Percentiles rank a stretch among this genome's conserved stretches.
Conservation (phyloP, 2,797 vertebrate species). For the Anguilla megastoma region DNA sequence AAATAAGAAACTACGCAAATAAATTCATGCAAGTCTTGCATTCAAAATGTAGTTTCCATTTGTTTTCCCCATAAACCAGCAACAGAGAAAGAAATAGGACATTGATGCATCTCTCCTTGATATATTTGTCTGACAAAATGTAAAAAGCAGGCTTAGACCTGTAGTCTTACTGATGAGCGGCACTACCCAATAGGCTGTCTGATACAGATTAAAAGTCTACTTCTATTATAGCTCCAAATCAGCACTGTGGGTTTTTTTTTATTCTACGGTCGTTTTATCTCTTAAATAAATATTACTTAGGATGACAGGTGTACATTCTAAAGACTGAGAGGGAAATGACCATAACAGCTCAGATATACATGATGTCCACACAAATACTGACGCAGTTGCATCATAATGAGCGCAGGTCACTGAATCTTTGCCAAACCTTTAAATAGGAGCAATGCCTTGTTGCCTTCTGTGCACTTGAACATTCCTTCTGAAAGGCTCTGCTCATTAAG, state of each 20-base stretch:
- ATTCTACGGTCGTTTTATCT: not conserved
- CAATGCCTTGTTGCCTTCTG: no score
- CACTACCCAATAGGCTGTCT: not conserved
- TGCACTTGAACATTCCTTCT: not conserved
- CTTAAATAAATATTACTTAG: not conserved
- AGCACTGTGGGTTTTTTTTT: not conserved
- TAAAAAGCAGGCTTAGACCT: not conserved
- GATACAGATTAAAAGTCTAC: not conserved
- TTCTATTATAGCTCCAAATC: not conserved
- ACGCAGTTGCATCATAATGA: not conserved
- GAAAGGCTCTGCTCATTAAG: conserved; percentile 2
- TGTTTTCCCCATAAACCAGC: not conserved
- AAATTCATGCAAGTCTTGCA: not conserved
- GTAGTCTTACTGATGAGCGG: not conserved
- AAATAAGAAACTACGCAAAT: conserved; percentile 12
- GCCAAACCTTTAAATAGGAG: not conserved
- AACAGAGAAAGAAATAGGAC: not conserved
- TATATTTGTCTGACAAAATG: not conserved
- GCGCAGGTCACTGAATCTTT: not conserved
- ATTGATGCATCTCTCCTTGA: not conserved
- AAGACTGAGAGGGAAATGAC: not conserved
- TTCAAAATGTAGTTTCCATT: not conserved
- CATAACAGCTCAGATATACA: not conserved
- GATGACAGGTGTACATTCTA: not conserved
- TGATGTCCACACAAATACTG: not conserved